Evolutionary conservation across 2,113 vertebrate genomes (phyloP).

Genomic region (Ardeotis arabs): DNA sequence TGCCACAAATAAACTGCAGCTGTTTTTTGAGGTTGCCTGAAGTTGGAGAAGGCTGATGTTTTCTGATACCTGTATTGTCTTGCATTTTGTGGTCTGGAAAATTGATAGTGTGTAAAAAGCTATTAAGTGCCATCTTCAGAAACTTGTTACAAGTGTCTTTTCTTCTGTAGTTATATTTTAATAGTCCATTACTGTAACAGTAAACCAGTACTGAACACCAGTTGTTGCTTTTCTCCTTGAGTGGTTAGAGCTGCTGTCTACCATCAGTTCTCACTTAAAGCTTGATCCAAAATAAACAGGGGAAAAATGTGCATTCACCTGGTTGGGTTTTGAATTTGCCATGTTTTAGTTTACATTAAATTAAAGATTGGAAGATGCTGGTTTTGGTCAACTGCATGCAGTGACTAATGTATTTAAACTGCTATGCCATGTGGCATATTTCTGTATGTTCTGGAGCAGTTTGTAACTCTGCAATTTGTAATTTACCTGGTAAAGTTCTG

Average conservation of each 20-base stretch:
- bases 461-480: neutral
- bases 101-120: neutral
- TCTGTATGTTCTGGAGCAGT: neutral
- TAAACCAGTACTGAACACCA: neutral
- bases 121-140: neutral
- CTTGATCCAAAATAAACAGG: slow-evolving; percentile 27
- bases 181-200: neutral
- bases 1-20: neutral
- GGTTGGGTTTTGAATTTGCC: neutral
- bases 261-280: neutral
- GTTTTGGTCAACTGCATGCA: neutral
- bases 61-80: neutral
- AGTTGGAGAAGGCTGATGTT: neutral
- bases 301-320: neutral
- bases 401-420: neutral
- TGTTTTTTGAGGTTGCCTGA: neutral
- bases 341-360: neutral
- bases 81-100: neutral
- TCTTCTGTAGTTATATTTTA: neutral
- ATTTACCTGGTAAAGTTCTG: neutral
- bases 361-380: neutral
- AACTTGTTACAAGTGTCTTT: neutral
- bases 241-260: neutral
- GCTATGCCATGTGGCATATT: neutral
- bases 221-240: neutral